Evolutionary conservation across 2,797 vertebrate genomes (phyloP).

Genomic region (Phalloptychus januarius): DNA sequence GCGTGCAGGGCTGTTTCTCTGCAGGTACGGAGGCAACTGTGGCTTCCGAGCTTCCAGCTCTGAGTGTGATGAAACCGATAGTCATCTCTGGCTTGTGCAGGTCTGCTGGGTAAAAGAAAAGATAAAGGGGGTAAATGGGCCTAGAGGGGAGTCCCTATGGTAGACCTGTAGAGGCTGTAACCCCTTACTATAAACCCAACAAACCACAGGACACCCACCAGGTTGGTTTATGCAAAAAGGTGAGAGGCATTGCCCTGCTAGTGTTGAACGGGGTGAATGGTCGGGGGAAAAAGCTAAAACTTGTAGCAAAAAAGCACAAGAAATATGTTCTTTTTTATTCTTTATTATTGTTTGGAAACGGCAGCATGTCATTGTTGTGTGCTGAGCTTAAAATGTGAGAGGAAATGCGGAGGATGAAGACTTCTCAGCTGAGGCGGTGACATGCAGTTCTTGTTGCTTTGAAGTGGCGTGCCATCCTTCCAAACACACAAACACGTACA

Average conservation of each 20-base stretch:
- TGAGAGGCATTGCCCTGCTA: neutral
- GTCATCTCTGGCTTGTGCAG: constrained; percentile 54
- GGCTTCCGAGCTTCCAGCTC: constrained; percentile 50
- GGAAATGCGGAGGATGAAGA: constrained; percentile 12
- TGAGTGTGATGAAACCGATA: constrained; percentile 67
- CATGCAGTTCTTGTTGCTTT: constrained; percentile 38
- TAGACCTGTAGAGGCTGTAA: constrained; percentile 7
- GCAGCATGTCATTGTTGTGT: neutral
- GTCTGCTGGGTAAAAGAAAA: constrained; percentile 34
- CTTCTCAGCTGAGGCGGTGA: constrained; percentile 36
- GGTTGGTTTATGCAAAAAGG: neutral
- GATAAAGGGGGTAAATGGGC: constrained; percentile 21
- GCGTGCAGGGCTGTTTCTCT: constrained; percentile 35
- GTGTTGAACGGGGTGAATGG: neutral
- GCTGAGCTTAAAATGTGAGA: neutral
- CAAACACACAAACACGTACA: constrained; percentile 8
- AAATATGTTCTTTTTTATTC: accelerated
- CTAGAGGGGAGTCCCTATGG: constrained; percentile 45
- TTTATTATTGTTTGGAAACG: constrained; percentile 14
- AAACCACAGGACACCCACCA: constrained; percentile 24
- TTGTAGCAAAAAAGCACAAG: neutral
- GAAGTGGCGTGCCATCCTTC: constrained; percentile 45
- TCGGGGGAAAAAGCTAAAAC: neutral
- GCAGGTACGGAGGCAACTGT: constrained; percentile 44
- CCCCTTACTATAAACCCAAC: neutral